Evolutionary conservation across 2,888 invertebrate species (phyloP).

Genomic region (Caenorhabditis sinica): DNA sequence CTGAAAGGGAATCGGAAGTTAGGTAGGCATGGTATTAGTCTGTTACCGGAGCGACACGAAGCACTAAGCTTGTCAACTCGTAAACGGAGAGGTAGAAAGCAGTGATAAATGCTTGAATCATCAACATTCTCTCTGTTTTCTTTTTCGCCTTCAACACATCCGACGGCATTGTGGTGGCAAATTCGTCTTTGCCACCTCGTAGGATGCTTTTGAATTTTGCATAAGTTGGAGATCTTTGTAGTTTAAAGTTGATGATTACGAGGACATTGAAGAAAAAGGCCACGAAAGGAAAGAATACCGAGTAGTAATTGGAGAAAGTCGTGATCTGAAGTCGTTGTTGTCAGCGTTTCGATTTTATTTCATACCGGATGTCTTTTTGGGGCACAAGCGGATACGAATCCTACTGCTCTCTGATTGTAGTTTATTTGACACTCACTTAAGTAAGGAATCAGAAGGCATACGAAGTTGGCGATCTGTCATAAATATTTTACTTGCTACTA

Average conservation of each 20-base stretch:
- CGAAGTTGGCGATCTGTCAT: constrained; percentile 45
- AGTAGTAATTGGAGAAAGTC: constrained; percentile 52
- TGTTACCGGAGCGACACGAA: constrained; percentile 45
- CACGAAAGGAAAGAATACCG: constrained; percentile 54
- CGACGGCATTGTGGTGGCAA: constrained; percentile 44
- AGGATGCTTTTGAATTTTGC: constrained; percentile 41
- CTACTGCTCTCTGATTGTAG: constrained; percentile 32
- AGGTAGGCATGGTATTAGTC: no score
- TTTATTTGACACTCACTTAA: constrained; percentile 44
- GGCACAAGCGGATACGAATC: constrained; percentile 40
- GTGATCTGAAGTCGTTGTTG: constrained; percentile 53
- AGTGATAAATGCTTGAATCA: constrained; percentile 58
- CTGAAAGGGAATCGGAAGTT: not conserved
- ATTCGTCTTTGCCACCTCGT: constrained; percentile 43
- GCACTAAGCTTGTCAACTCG: constrained; percentile 47
- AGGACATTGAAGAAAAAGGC: constrained; percentile 55
- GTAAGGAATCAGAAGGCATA: constrained; percentile 49
- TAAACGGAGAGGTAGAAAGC: constrained; percentile 53
- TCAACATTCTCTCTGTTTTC: constrained; percentile 55
- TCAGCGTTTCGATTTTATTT: not conserved
- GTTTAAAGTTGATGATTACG: constrained; percentile 58
- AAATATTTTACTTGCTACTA: not conserved
- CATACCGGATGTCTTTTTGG: constrained; percentile 45
- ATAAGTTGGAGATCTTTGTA: constrained; percentile 51
- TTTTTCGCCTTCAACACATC: constrained; percentile 57